phyloP scores from a whole-genome alignment of 2,113 vertebrate species.

The Semicossyphus pulcher region DNA sequence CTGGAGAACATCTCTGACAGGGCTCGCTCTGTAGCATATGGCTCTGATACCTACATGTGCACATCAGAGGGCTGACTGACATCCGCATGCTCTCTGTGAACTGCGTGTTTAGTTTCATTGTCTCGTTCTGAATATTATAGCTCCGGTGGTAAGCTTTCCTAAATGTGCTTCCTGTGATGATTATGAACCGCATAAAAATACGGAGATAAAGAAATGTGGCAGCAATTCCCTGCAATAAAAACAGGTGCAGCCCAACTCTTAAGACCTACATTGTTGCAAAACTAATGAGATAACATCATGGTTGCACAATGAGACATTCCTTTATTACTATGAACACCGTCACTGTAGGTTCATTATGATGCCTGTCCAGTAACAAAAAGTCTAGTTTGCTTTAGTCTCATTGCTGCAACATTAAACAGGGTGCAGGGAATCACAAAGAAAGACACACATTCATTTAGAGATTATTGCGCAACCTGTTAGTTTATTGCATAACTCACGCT shows the following conservation, averaged over 20 bases:
- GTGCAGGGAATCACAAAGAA: too few species aligned
- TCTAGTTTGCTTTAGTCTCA: background rate
- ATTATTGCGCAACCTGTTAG: background rate
- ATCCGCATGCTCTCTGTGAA: conserved; percentile 32
- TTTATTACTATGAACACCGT: background rate
- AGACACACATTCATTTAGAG: background rate
- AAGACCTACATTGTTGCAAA: background rate
- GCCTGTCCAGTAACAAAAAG: background rate
- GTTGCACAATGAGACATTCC: background rate
- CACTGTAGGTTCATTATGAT: background rate
- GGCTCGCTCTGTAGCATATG: conserved; percentile 21
- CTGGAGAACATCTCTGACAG: conserved; percentile 30
- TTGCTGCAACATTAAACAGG: background rate
- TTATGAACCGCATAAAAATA: background rate
- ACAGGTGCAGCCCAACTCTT: background rate
- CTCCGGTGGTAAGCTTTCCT: background rate
- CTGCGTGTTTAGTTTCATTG: conserved; percentile 16
- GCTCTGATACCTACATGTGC: conserved; percentile 28
- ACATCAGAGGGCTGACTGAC: conserved; percentile 34
- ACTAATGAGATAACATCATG: background rate
- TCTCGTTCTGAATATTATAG: conserved; percentile 1
- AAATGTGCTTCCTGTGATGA: background rate
- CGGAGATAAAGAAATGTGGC: background rate
- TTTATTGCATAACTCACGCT: background rate
- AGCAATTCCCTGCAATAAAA: background rate